A percentile compares a stretch with the other conserved stretches of the same genome.
phyloP scores from a whole-genome alignment of 1,140 invertebrate species.

The Procambarus clarkii region DNA sequence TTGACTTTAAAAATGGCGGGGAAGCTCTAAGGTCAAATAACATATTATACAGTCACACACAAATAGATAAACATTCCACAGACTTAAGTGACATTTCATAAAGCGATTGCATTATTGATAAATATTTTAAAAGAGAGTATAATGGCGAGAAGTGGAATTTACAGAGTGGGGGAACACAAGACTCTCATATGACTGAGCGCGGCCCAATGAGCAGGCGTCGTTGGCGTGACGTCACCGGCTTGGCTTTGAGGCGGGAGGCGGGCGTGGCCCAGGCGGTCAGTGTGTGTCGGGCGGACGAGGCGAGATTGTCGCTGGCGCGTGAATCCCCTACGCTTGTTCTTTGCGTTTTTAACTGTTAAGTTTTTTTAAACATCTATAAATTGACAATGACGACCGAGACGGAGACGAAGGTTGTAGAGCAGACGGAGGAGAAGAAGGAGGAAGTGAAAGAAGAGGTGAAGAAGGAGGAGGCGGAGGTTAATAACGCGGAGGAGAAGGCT shows the following conservation, averaged over 20 bases:
- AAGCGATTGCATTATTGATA: not conserved
- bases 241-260: slow-evolving; percentile 58
- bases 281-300: slow-evolving; percentile 51
- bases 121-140: not conserved
- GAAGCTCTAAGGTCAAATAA: slow-evolving; percentile 22
- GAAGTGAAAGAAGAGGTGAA: slow-evolving; percentile 78
- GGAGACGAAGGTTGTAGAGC: slow-evolving; percentile 71
- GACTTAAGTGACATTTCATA: not conserved
- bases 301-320: slow-evolving; percentile 39
- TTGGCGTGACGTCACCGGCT: slow-evolving; percentile 60
- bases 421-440: slow-evolving; percentile 78
- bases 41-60: not conserved
- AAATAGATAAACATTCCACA: not conserved
- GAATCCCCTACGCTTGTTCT: slow-evolving; percentile 48
- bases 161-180: not conserved
- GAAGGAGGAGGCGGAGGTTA: slow-evolving; percentile 78
- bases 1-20: slow-evolving; percentile 66
- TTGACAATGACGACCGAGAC: slow-evolving; percentile 71
- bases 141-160: not conserved
- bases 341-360: slow-evolving; percentile 63
- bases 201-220: slow-evolving; percentile 37
- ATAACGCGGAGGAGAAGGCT: slow-evolving; percentile 72
- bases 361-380: not conserved
- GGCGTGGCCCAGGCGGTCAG: slow-evolving; percentile 67
- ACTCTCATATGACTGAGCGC: slow-evolving; percentile 28